A percentile compares a stretch with the other conserved stretches of the same genome.
These are phyloP conservation scores for Lepidochitona cinerea DNA, from an alignment of 2,888 invertebrate genomes.

Conservation along the genomic window DNA sequence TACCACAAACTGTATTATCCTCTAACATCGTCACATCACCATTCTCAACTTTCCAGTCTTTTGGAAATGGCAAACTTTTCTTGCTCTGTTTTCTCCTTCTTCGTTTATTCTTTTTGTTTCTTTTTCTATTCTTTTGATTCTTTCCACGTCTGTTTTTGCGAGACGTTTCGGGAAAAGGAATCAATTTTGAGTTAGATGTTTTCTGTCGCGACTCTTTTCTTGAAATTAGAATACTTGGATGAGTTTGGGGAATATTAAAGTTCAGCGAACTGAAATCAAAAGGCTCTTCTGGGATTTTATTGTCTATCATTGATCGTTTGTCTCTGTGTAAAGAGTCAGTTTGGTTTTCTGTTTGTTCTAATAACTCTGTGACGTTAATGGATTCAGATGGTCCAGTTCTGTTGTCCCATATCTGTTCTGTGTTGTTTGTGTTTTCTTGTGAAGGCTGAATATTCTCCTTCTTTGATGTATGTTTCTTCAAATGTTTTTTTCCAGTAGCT, in stretches of 20 bases:
- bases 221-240: slow-evolving; percentile 60
- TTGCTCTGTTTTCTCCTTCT: slow-evolving; percentile 26
- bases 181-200: slow-evolving; percentile 37
- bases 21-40: slow-evolving; percentile 38
- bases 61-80: slow-evolving; percentile 32
- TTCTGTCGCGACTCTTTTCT: slow-evolving; percentile 47
- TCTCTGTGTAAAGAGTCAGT: not conserved
- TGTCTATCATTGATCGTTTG: slow-evolving; percentile 59
- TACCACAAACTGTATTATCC: slow-evolving; percentile 53
- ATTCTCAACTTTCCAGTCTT: slow-evolving; percentile 48
- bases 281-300: slow-evolving; percentile 66
- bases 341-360: not conserved
- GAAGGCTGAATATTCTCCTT: not conserved
- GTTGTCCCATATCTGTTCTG: too few species aligned
- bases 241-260: slow-evolving; percentile 56
- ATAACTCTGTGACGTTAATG: not conserved
- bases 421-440: not conserved
- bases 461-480: not conserved
- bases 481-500: slow-evolving; percentile 32
- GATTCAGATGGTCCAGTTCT: not conserved
- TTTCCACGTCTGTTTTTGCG: slow-evolving; percentile 31
- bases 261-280: slow-evolving; percentile 42
- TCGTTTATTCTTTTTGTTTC: slow-evolving; percentile 35
- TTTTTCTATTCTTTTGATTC: slow-evolving; percentile 37
- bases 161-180: slow-evolving; percentile 55